Evolutionary conservation across 2,113 vertebrate genomes (phyloP).

Genomic region (Lycaon pictus): DNA sequence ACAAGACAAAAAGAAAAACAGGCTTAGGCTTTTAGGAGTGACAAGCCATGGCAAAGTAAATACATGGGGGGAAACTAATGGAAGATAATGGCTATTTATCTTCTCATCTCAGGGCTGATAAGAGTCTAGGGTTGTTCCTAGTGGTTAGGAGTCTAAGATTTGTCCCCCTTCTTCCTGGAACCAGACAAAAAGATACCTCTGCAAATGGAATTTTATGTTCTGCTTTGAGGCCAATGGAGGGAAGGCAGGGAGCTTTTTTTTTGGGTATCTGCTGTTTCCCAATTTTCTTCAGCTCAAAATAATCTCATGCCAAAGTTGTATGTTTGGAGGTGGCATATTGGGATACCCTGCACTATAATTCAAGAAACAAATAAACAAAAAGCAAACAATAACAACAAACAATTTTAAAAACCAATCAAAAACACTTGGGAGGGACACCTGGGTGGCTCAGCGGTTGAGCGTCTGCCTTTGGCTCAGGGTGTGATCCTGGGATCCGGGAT

Average conservation of each 20-base stretch:
- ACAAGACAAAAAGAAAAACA: background rate
- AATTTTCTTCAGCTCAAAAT: background rate
- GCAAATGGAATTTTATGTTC: background rate
- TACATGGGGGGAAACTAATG: background rate
- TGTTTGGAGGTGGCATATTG: background rate
- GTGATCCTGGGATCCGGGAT: too few species aligned
- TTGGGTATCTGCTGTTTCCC: background rate
- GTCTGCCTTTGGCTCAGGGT: too few species aligned
- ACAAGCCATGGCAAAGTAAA: background rate
- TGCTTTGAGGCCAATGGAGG: background rate
- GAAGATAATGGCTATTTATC: background rate
- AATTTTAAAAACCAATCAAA: background rate
- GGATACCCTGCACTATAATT: background rate
- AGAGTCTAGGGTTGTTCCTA: background rate
- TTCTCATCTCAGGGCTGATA: background rate
- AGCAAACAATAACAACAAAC: background rate
- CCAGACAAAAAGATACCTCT: background rate
- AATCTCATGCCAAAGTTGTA: background rate
- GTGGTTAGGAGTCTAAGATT: background rate
- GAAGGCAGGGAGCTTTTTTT: background rate
- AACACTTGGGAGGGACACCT: background rate
- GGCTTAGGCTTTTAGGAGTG: background rate
- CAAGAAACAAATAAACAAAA: background rate
- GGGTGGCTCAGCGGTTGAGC: too few species aligned
- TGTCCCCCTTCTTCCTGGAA: background rate